phyloP scores from a whole-genome alignment of 2,113 vertebrate species.

The Silurus asotus region DNA sequence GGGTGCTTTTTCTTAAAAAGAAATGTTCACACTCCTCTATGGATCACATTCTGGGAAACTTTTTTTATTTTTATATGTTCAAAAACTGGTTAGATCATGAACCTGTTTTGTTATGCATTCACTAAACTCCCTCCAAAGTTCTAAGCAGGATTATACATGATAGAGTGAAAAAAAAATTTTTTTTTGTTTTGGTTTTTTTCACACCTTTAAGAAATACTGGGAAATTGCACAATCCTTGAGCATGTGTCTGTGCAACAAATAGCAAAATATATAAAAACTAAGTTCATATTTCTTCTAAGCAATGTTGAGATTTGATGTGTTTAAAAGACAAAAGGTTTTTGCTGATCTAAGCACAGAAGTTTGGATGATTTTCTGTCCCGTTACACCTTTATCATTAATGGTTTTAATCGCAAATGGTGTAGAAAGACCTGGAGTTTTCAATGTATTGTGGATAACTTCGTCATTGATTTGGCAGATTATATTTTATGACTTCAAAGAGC shows the following conservation, averaged over 20 bases:
- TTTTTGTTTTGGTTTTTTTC: too few relatives aligned
- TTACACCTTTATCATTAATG: background rate
- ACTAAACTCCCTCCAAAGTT: background rate
- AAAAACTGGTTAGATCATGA: background rate
- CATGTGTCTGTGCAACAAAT: background rate
- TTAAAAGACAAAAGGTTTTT: background rate
- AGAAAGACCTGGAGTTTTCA: background rate
- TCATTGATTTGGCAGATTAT: background rate
- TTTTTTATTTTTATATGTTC: background rate
- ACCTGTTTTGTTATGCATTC: background rate
- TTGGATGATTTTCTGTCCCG: background rate
- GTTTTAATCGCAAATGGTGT: background rate
- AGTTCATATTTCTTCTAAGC: background rate
- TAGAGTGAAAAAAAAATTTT: too few relatives aligned
- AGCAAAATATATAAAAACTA: background rate
- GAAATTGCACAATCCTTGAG: background rate
- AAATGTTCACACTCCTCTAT: background rate
- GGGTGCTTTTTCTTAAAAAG: background rate
- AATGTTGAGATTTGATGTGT: background rate
- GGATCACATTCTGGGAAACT: background rate
- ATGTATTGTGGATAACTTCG: background rate
- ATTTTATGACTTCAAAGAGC: background rate
- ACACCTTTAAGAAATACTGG: background rate
- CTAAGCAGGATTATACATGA: background rate
- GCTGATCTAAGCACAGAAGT: background rate